Percentiles rank a stretch among this genome's conserved stretches.
Evolutionary conservation across 2,888 invertebrate genomes (phyloP).

Genomic region (Myathropa florea): DNA sequence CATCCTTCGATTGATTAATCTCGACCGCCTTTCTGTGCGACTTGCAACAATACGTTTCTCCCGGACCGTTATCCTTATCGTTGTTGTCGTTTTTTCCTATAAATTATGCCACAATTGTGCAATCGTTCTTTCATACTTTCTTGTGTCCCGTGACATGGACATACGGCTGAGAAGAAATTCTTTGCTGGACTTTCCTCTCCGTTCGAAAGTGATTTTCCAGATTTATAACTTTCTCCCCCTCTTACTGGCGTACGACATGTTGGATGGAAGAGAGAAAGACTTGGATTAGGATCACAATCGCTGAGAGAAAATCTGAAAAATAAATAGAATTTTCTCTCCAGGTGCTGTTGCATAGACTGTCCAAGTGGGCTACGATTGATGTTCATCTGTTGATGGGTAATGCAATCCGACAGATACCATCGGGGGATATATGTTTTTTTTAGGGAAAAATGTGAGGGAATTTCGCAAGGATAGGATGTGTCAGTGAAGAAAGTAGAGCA

Average conservation of each 20-base stretch:
- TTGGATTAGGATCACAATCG: constrained; percentile 5
- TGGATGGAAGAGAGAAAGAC: neutral
- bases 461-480: constrained; percentile 47
- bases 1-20: constrained; percentile 48
- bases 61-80: constrained; percentile 23
- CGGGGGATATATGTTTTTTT: constrained; percentile 17
- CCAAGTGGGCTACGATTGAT: constrained; percentile 29
- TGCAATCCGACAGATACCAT: constrained; percentile 58
- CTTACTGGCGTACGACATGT: constrained; percentile 34
- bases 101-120: constrained; percentile 67
- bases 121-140: constrained; percentile 16
- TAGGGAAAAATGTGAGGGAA: neutral
- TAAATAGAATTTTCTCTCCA: constrained; percentile 42
- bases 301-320: constrained; percentile 39
- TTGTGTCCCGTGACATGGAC: constrained; percentile 46
- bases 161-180: constrained; percentile 41
- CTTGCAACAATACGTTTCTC: constrained; percentile 7
- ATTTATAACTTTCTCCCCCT: constrained; percentile 69
- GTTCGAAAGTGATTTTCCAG: constrained; percentile 36
- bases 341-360: constrained; percentile 27
- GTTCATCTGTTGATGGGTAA: constrained; percentile 51
- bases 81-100: constrained; percentile 28
- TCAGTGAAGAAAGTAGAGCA: constrained; percentile 14
- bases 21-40: constrained; percentile 37
- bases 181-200: constrained; percentile 42